Evolutionary conservation across 2,888 invertebrate species (phyloP), one percentile per base, ranked within the genome.

Genomic region (Craniophora ligustri): DNA sequence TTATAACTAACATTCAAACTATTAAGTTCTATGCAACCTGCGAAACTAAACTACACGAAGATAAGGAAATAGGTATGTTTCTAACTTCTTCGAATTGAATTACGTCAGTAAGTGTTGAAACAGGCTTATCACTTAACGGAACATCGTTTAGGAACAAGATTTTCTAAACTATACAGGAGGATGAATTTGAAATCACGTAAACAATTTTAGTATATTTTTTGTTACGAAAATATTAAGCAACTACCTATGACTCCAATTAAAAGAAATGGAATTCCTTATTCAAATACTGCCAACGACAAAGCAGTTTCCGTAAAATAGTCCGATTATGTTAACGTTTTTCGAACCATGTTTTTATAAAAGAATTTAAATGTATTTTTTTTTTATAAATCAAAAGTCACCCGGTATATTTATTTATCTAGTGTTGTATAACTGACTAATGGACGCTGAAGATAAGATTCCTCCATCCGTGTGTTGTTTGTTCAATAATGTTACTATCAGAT

Each of bases 401-500:
- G n/a, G n/a, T n/a, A n/a, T n/a, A n/a, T n/a, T n/a, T n/a, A n/a
- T 55, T 54, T 70, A 67, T 58, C 59, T 66, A 39, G 45, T 26
- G n/a, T 10, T 23, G 8, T 63, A 51, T 39, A 51, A 58, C 47
- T 26, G 40, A 11, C 61, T 69, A 67, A 66, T 63, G 57, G 59
- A 53, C 42, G 45, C 56, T 35, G 38, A 40, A 51, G 83, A 84
- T 83, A 85, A 76, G 65, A 66, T 69, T 65, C 64, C 73, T 78
- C 72, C 79, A 80, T 77, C 70, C 69, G 64, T 61, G 44, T 57
- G 67, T 64, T 85, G 75, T 86, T 86, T 83, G 79, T 75, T 75
- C 78, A 79, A 78, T 78, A 79, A 55, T 72, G 59, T 61, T 72
- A 56, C 28, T 86, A 84, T 82, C 81, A 72, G 81, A 87, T 86